Conservation (phyloP, 2,113 vertebrate species). For the Zosterops pallidus region DNA sequence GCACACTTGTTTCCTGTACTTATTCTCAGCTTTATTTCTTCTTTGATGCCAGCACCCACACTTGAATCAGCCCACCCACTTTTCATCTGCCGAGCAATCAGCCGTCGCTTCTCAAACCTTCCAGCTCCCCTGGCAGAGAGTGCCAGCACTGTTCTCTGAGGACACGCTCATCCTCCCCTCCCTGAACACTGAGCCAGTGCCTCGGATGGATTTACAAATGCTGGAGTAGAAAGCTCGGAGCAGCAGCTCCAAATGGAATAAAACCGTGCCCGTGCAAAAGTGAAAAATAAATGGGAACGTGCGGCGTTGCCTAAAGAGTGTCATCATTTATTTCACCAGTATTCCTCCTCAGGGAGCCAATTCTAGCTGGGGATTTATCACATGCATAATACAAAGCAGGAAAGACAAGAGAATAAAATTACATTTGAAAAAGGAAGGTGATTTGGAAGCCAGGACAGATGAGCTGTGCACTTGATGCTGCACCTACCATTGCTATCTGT, state of each 20-base stretch:
- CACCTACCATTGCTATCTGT: background rate
- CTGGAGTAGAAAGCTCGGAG: slow-evolving; percentile 15
- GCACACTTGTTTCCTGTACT: slow-evolving; percentile 47
- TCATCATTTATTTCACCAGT: background rate
- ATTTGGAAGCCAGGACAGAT: background rate
- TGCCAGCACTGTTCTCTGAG: background rate
- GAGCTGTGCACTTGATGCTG: background rate
- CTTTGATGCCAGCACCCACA: slow-evolving; percentile 25
- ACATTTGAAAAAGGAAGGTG: background rate
- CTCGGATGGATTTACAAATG: slow-evolving; percentile 3
- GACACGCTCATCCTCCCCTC: background rate
- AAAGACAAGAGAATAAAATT: background rate
- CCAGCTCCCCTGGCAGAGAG: slow-evolving; percentile 2
- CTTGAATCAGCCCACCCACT: slow-evolving; percentile 49
- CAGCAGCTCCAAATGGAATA: background rate
- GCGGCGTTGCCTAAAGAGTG: background rate
- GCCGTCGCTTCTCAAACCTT: background rate
- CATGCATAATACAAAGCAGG: background rate
- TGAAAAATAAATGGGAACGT: background rate
- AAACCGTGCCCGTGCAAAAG: background rate
- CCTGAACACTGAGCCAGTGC: background rate
- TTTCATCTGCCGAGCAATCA: slow-evolving; percentile 48
- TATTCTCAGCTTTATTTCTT: slow-evolving; percentile 47
- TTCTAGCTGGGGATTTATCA: background rate
- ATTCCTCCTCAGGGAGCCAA: background rate